Conservation (phyloP, 2,888 invertebrate genomes). For the Eristalinus sepulchralis region DNA sequence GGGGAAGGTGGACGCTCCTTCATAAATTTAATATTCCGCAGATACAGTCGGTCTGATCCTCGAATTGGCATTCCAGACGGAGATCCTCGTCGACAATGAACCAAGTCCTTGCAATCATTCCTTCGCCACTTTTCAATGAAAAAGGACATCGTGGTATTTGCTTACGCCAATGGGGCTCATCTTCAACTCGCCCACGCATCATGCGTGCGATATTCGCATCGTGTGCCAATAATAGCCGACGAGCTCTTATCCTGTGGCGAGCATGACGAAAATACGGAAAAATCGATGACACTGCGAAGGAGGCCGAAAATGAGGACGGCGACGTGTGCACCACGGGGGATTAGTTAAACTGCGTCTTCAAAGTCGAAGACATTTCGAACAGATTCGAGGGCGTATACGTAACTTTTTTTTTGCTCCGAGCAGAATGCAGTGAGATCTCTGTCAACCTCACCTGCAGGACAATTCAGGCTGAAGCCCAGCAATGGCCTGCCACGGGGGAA, state of each 20-base stretch:
- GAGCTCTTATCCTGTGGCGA: not conserved
- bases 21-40: constrained; percentile 17
- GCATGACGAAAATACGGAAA: not conserved
- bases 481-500: not conserved
- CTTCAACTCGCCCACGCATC: not conserved
- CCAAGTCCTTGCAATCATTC: not conserved
- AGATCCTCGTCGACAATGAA: not conserved
- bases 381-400: not conserved
- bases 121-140: not conserved
- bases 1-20: not conserved
- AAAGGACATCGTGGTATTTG: not conserved
- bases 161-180: not conserved
- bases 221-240: not conserved
- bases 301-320: not conserved
- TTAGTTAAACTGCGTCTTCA: not conserved
- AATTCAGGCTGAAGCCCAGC: too few species aligned
- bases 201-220: not conserved
- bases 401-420: not conserved
- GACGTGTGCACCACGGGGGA: not conserved
- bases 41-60: not conserved
- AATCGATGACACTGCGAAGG: not conserved
- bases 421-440: not conserved
- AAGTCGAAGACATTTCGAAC: not conserved
- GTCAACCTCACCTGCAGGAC: not conserved
- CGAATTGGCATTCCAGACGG: not conserved